phyloP scores from a whole-genome alignment of 1,140 invertebrate species.

The Danaus plexippus region DNA sequence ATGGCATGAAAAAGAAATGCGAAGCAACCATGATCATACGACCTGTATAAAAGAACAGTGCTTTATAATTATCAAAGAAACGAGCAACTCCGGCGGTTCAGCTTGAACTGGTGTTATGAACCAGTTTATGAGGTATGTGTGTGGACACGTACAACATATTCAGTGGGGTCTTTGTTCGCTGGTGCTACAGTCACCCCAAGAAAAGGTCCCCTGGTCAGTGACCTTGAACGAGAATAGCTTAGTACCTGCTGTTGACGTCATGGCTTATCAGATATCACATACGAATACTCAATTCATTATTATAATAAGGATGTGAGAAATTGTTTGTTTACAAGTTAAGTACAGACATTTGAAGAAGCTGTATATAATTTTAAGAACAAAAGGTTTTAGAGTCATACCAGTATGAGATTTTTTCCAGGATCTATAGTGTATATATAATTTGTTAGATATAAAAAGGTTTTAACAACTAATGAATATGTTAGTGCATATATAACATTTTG shows the following conservation, averaged over 20 bases:
- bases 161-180: conserved; percentile 38
- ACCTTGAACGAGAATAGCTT: conserved; percentile 63
- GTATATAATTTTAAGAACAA: too few species aligned
- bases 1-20: conserved; percentile 60
- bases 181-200: conserved; percentile 63
- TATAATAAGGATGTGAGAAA: too few species aligned
- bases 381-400: too few species aligned
- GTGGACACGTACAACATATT: conserved; percentile 26
- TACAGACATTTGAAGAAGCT: too few species aligned
- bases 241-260: conserved; percentile 56
- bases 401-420: too few species aligned
- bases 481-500: too few species aligned
- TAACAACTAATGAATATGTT: too few species aligned
- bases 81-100: conserved; percentile 33
- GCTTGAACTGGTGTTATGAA: conserved; percentile 27
- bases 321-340: too few species aligned
- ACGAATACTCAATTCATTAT: conserved; percentile 5
- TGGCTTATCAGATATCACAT: conserved; percentile 21
- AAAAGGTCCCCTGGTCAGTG: conserved; percentile 66
- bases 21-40: conserved; percentile 32
- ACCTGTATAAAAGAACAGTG: conserved; percentile 39
- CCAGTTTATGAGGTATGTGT: conserved; percentile 38
- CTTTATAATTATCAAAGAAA: conserved; percentile 41
- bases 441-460: too few species aligned
- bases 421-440: too few species aligned